A percentile compares a stretch with the other conserved stretches of the same genome.
phyloP scores from a whole-genome alignment of 2,797 vertebrate species.

The Poecilia velifera region DNA sequence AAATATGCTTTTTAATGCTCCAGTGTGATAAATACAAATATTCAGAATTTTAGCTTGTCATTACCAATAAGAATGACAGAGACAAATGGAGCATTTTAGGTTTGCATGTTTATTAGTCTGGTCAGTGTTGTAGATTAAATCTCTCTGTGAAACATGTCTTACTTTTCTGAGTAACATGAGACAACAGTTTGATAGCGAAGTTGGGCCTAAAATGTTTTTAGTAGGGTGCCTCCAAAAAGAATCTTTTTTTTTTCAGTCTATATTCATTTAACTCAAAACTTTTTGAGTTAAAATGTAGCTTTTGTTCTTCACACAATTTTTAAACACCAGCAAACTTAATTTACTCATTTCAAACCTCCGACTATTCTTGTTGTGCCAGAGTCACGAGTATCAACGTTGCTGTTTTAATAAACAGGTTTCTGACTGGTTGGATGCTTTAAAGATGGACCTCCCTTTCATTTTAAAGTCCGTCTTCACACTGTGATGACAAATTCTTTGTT shows the following conservation, averaged over 20 bases:
- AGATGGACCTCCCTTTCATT: neutral
- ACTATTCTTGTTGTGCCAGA: neutral
- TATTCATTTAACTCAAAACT: neutral
- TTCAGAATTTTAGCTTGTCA: neutral
- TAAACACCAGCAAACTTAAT: neutral
- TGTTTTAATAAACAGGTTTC: neutral
- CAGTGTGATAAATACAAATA: no score
- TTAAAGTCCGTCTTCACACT: slow-evolving; percentile 1
- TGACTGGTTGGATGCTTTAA: neutral
- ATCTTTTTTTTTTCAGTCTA: neutral
- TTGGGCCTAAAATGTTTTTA: neutral
- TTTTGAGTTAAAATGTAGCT: neutral
- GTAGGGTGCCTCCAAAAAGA: neutral
- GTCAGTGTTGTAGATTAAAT: neutral
- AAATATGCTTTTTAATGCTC: no score
- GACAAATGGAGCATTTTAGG: neutral
- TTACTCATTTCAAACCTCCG: neutral
- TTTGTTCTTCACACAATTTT: neutral
- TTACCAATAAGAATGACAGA: neutral
- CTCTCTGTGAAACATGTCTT: neutral
- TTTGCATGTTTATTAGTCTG: neutral
- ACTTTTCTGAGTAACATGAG: neutral
- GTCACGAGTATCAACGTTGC: neutral
- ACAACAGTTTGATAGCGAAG: neutral
- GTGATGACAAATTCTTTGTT: neutral